phyloP scores from a whole-genome alignment of 2,797 vertebrate genomes.

The Microtus obscurus region DNA sequence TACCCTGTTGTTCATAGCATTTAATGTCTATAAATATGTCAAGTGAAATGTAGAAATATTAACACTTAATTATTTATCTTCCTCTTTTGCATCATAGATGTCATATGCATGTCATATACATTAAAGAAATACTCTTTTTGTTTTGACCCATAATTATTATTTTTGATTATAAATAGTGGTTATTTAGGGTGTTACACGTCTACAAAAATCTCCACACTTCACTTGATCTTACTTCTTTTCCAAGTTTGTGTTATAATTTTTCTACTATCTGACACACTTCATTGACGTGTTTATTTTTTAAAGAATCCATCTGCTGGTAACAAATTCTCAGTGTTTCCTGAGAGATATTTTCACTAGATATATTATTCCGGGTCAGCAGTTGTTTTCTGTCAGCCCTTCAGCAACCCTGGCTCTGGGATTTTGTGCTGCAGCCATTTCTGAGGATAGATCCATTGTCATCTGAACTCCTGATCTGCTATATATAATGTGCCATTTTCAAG shows the following conservation, averaged over 20 bases:
- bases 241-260: conserved; percentile 32
- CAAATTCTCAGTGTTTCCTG: not conserved
- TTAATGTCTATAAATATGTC: not conserved
- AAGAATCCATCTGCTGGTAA: not conserved
- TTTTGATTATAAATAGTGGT: not conserved
- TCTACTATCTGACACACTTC: not conserved
- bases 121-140: not conserved
- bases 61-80: not conserved
- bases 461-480: not conserved
- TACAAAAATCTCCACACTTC: not conserved
- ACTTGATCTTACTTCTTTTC: not conserved
- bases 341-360: conserved; percentile 3
- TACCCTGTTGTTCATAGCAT: not conserved
- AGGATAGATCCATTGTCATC: not conserved
- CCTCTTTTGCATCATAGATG: not conserved
- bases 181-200: not conserved
- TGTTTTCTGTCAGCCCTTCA: not conserved
- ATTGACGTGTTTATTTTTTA: conserved; percentile 13
- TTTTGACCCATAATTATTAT: not conserved
- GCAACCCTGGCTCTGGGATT: not conserved
- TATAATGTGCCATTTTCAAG: not conserved
- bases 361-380: not conserved
- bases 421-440: not conserved
- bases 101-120: not conserved
- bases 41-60: not conserved